These are phyloP conservation scores for Tenebrio molitor DNA, from an alignment of 1,140 invertebrate species.

Conservation along the genomic window DNA sequence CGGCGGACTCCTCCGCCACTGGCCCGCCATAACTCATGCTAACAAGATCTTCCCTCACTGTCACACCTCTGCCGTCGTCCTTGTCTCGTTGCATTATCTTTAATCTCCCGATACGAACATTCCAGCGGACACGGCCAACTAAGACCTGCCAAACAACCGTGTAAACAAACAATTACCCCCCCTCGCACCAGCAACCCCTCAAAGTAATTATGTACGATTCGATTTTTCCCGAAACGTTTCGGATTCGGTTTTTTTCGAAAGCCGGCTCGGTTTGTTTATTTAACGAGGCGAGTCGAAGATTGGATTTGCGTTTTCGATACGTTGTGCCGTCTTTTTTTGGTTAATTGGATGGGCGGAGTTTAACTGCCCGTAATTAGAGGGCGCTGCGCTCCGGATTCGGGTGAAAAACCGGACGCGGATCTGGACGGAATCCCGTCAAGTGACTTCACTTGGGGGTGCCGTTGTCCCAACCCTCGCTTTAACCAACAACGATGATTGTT, in stretches of 20 bases:
- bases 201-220: background rate
- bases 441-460: too few species aligned
- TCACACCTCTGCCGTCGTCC: slow-evolving; percentile 39
- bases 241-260: slow-evolving; percentile 23
- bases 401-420: too few species aligned
- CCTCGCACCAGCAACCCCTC: background rate
- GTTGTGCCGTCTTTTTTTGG: background rate
- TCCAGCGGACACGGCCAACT: slow-evolving; percentile 3
- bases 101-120: slow-evolving; percentile 48
- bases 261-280: slow-evolving; percentile 42
- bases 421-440: too few species aligned
- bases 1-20: slow-evolving; percentile 52
- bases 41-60: slow-evolving; percentile 56
- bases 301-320: slow-evolving; percentile 2
- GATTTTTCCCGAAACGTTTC: background rate
- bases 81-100: slow-evolving; percentile 56
- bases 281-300: slow-evolving; percentile 7
- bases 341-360: background rate
- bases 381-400: too few species aligned
- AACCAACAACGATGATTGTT: too few species aligned
- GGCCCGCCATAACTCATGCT: slow-evolving; percentile 56
- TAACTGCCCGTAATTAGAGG: background rate
- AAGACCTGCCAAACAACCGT: slow-evolving; percentile 40
- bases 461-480: too few species aligned
- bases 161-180: slow-evolving; percentile 56